Evolutionary conservation across 2,113 vertebrate genomes (phyloP), one percentile per base, ranked within the genome.

Genomic region (Illadopsis cleaveri): DNA sequence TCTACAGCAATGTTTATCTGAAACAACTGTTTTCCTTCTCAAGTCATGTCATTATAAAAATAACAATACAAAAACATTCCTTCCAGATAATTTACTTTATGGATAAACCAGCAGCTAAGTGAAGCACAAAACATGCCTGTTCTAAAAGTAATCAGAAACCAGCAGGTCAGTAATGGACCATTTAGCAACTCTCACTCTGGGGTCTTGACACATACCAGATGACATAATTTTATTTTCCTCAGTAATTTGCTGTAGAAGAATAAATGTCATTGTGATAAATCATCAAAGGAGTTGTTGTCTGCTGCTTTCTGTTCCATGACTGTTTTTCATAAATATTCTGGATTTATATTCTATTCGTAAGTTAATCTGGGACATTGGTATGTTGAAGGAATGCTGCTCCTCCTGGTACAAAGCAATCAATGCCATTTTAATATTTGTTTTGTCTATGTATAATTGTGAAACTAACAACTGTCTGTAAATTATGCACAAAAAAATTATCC

Each of bases 131-230:
- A 90, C 48, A 61, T 30, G 79, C 38, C 72, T 94, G 60, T 92
- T 95, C 87, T 90, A 78, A 79, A 96, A 94, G 79, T 72, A 96
- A 93, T 93, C 95, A 96, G 86, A 89, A 97, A 94, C 65, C 82
- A 96, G 95, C 90, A 94, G 85, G 94, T 97, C 91, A 90, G 79
- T 65, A 93, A 94, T 54, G 69, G 89, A 86, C 81, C 76, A 82
- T 86, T 95, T 77, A 95, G 79, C 76, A 93, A 33, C 87, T 94
- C 71, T 82, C 82, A 83, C 82, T 95, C 79, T 71, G 72, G 68
- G 77, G 71, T 79, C 90, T 23, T 93, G 88, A 92, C 87, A 96
- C 84, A 66, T 91, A 75, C 47, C 84, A 91, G 75, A 87, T 66
- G 71, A 91, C 92, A 94, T 80, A 62, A 84, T 80, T 90, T 13